Percentiles rank a stretch among this genome's conserved stretches.
Evolutionary conservation across 1,140 invertebrate genomes (phyloP).

Genomic region (Thalassaphorura encarpata): DNA sequence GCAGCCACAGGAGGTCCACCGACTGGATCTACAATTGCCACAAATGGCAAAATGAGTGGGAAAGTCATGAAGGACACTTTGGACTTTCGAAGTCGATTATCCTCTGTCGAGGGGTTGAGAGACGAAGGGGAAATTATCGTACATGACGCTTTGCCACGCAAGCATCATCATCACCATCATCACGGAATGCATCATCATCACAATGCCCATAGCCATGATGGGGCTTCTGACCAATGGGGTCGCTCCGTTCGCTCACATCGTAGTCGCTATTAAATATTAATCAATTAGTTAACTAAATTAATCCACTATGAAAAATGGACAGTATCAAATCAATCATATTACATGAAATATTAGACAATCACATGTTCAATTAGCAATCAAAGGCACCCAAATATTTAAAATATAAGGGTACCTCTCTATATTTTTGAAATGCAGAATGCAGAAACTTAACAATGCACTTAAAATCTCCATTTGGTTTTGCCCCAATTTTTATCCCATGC

Average conservation of each 20-base stretch:
- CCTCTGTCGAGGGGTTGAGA: constrained; percentile 56
- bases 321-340: no score
- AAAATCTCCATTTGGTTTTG: no score
- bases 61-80: constrained; percentile 34
- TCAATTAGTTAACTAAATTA: no score
- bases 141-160: constrained; percentile 48
- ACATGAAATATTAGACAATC: no score
- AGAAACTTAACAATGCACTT: no score
- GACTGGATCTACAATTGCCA: constrained; percentile 16
- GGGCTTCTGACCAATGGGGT: constrained; percentile 22
- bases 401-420: no score
- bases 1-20: constrained; percentile 30
- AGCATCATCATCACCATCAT: constrained; percentile 71
- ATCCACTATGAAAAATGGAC: no score
- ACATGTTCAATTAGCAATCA: no score
- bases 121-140: constrained; percentile 67
- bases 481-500: no score
- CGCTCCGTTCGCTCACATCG: constrained; percentile 34
- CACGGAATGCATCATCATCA: constrained; percentile 47
- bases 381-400: no score
- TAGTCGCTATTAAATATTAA: constrained; percentile 31
- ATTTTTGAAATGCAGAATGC: no score
- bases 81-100: constrained; percentile 33
- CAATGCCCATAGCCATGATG: constrained; percentile 22
- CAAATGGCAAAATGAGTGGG: constrained; percentile 31